Conservation (phyloP, 1,140 invertebrate genomes). For the Plutomurus gul region DNA sequence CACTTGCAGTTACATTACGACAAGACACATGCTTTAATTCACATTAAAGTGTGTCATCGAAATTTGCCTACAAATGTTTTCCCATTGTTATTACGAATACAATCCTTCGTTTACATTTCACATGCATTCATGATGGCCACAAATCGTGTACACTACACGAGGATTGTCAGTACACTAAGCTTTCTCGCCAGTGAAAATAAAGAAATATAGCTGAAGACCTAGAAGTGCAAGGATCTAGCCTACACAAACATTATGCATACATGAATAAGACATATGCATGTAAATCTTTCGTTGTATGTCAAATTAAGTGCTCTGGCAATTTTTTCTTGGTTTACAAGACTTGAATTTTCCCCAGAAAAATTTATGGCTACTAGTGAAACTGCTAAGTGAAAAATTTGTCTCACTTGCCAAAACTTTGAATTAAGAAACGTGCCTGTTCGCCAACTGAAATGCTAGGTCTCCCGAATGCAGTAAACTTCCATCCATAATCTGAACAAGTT, state of each 20-base stretch:
- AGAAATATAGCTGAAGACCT: not conserved
- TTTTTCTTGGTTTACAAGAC: conserved; percentile 17
- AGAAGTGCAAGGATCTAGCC: not conserved
- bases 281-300: conserved; percentile 22
- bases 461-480: not conserved
- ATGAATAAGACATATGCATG: conserved; percentile 18
- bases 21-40: no score
- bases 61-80: no score
- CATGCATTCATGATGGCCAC: not conserved
- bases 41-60: no score
- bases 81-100: no score
- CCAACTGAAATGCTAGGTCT: not conserved
- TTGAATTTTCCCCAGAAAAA: conserved; percentile 12
- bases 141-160: not conserved
- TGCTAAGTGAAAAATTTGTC: conserved; percentile 37
- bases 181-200: not conserved
- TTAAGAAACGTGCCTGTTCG: conserved; percentile 8
- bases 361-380: conserved; percentile 6
- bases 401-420: conserved; percentile 22
- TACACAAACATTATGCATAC: conserved; percentile 24
- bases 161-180: no score
- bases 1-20: no score
- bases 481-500: conserved; percentile 18
- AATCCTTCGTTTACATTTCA: no score
- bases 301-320: conserved; percentile 14